Evolutionary conservation across 1,140 invertebrate species (phyloP).

Genomic region (Ips typographus): DNA sequence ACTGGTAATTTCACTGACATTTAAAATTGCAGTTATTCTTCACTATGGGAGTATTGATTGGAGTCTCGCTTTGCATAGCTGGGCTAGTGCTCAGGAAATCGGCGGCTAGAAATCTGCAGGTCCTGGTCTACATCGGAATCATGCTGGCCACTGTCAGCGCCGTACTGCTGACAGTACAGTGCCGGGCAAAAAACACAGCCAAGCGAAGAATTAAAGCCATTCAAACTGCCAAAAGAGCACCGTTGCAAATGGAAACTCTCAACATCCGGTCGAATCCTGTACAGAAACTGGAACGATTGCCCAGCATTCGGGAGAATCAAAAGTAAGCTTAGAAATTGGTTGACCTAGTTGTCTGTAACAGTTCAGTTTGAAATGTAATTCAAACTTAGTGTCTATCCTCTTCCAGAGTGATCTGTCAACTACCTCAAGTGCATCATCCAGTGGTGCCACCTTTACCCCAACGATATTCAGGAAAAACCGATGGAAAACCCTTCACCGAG

Average conservation of each 20-base stretch:
- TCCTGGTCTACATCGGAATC: conserved; percentile 64
- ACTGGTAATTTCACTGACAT: neutral
- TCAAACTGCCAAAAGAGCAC: conserved; percentile 42
- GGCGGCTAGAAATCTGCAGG: conserved; percentile 60
- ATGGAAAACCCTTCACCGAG: conserved; percentile 26
- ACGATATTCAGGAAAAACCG: conserved; percentile 9
- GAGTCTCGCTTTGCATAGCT: conserved; percentile 62
- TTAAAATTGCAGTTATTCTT: conserved; percentile 57
- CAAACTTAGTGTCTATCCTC: conserved; percentile 4
- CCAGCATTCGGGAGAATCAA: conserved; percentile 32
- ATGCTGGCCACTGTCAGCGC: conserved; percentile 61
- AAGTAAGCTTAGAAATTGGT: conserved; percentile 27
- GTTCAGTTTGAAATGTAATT: neutral
- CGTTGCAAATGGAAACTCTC: conserved; percentile 45
- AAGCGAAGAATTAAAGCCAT: conserved; percentile 51
- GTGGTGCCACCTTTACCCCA: conserved; percentile 22
- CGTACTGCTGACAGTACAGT: conserved; percentile 61
- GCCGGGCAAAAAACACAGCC: conserved; percentile 60
- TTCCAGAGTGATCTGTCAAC: conserved; percentile 35
- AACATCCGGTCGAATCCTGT: conserved; percentile 26
- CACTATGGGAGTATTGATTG: conserved; percentile 63
- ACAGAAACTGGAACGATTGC: conserved; percentile 37
- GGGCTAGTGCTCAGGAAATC: conserved; percentile 60
- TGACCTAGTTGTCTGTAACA: neutral
- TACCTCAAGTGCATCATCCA: conserved; percentile 39